phyloP scores from a whole-genome alignment of 2,113 vertebrate genomes.

The Chionis minor region DNA sequence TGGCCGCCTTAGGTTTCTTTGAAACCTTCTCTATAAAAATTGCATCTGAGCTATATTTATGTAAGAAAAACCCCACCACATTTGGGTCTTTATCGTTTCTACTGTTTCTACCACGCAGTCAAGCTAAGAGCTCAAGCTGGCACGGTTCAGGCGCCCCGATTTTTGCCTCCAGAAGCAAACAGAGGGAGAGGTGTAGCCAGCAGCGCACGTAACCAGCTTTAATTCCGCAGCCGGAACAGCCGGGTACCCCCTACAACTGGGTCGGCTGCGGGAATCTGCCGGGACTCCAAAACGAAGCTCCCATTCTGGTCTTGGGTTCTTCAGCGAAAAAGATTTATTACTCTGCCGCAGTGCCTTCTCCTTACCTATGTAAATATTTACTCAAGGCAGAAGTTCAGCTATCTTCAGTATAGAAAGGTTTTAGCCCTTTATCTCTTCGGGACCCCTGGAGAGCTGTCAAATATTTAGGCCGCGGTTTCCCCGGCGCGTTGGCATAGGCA shows the following conservation, averaged over 20 bases:
- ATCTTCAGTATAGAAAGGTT: not conserved
- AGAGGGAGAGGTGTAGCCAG: not conserved
- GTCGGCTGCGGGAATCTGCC: not conserved
- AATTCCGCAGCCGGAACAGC: not conserved
- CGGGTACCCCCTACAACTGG: not conserved
- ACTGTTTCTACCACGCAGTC: not conserved
- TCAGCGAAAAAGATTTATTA: not conserved
- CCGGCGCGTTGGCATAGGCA: not conserved
- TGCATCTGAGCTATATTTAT: not conserved
- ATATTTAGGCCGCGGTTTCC: not conserved
- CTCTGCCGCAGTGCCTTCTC: not conserved
- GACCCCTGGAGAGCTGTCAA: not conserved
- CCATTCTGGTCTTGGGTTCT: not conserved
- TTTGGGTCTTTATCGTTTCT: not conserved
- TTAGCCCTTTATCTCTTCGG: not conserved
- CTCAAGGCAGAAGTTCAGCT: conserved; percentile 36
- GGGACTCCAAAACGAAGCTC: not conserved
- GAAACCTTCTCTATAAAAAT: not conserved
- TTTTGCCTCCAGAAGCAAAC: not conserved
- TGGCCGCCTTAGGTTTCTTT: not conserved
- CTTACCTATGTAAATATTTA: conserved; percentile 41
- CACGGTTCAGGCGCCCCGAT: not conserved
- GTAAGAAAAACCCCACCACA: not conserved
- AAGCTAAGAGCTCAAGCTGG: not conserved
- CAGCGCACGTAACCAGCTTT: not conserved